phyloP scores from a whole-genome alignment of 2,113 vertebrate species.

The Planiliza haematocheilus region DNA sequence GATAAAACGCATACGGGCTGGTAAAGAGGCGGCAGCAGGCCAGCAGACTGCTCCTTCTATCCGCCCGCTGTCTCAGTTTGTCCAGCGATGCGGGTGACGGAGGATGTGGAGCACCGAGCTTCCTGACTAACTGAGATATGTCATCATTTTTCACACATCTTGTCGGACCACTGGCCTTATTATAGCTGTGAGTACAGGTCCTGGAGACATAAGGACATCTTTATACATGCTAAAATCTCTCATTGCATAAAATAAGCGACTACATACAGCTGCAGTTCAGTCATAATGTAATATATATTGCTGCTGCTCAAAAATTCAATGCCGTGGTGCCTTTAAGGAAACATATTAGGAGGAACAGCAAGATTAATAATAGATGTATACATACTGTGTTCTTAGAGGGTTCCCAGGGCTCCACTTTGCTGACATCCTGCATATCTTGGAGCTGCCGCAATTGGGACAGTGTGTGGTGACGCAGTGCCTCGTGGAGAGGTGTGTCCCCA shows the following conservation, averaged over 20 bases:
- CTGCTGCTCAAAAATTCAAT: too few relatives aligned
- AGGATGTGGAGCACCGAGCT: constrained; percentile 35
- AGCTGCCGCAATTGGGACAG: constrained; percentile 97
- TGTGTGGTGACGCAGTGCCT: constrained; percentile 97
- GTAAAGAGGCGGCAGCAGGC: constrained; percentile 18
- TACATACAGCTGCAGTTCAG: neutral
- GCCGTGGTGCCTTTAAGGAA: too few relatives aligned
- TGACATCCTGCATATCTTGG: constrained; percentile 99
- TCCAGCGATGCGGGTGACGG: constrained; percentile 51
- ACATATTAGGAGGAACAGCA: neutral
- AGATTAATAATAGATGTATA: constrained; percentile 52
- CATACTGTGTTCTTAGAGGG: constrained; percentile 99
- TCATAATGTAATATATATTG: neutral
- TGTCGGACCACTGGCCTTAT: constrained; percentile 22
- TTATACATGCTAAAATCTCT: too few relatives aligned
- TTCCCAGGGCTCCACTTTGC: constrained; percentile 98
- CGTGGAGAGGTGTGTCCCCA: constrained; percentile 97
- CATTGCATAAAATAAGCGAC: too few relatives aligned
- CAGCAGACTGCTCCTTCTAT: constrained; percentile 50
- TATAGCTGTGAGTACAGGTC: constrained; percentile 13
- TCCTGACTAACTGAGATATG: constrained; percentile 30
- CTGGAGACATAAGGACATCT: neutral
- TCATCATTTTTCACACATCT: constrained; percentile 42
- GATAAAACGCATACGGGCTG: constrained; percentile 32
- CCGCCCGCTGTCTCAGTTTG: constrained; percentile 42